Conservation (phyloP, 2,888 invertebrate species). For the Pegoplata infirma region DNA sequence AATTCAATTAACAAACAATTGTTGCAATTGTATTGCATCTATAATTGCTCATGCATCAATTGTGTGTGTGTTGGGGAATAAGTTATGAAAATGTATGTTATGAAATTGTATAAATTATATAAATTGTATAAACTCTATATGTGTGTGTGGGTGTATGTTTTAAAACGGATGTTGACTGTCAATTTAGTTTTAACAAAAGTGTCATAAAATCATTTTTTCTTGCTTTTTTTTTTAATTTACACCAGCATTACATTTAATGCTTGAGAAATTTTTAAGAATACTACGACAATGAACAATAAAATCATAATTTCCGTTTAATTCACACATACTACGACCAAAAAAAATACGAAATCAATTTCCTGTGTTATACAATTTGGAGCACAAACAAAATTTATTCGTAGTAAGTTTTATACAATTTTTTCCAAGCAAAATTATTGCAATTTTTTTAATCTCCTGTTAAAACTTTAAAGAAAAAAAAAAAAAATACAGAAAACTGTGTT, state of each 20-base stretch:
- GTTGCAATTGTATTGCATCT: slow-evolving; percentile 37
- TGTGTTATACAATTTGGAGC: too few species aligned
- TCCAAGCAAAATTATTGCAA: slow-evolving; percentile 18
- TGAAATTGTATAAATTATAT: background rate
- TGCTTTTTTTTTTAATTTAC: background rate
- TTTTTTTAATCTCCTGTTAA: slow-evolving; percentile 32
- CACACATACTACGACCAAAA: too few species aligned
- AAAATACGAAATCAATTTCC: slow-evolving; percentile 24
- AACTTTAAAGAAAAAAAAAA: too few species aligned
- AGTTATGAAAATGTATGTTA: background rate
- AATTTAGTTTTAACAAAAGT: slow-evolving; percentile 46
- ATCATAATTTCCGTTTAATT: slow-evolving; percentile 54
- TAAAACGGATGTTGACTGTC: slow-evolving; percentile 48
- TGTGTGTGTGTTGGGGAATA: background rate
- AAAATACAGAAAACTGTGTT: slow-evolving; percentile 63
- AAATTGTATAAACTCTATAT: background rate
- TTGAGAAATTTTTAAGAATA: background rate
- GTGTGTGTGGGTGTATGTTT: background rate
- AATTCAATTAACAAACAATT: slow-evolving; percentile 46
- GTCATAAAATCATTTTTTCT: slow-evolving; percentile 18
- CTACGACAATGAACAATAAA: slow-evolving; percentile 40
- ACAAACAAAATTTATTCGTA: too few species aligned
- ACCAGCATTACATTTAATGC: background rate
- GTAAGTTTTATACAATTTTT: too few species aligned
- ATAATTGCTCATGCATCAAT: slow-evolving; percentile 34